Evolutionary conservation across 2,113 vertebrate species (phyloP).

Genomic region (Oenanthe melanoleuca): DNA sequence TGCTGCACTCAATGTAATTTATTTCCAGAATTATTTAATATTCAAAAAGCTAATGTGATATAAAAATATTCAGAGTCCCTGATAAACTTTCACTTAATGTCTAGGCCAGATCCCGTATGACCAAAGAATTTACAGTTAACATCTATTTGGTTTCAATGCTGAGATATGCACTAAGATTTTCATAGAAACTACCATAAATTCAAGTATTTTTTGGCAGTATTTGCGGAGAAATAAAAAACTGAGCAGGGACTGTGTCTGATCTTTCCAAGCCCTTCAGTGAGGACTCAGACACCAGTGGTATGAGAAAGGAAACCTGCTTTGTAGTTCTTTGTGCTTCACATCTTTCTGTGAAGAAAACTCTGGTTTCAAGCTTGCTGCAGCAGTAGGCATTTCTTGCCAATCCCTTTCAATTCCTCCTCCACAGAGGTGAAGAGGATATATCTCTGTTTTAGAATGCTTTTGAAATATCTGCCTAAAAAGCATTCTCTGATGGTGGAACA

Average conservation of each 20-base stretch:
- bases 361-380: background rate
- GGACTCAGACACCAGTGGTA: background rate
- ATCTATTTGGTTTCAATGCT: background rate
- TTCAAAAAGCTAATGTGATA: background rate
- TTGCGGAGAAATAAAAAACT: background rate
- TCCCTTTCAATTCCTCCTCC: background rate
- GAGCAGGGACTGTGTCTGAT: background rate
- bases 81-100: background rate
- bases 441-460: background rate
- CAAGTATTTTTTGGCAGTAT: background rate
- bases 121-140: background rate
- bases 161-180: background rate
- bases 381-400: background rate
- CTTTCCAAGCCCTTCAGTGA: accelerated
- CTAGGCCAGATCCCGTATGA: background rate
- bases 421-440: background rate
- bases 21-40: background rate
- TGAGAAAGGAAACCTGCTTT: background rate
- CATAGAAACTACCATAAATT: background rate
- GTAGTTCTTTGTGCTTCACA: background rate
- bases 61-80: background rate
- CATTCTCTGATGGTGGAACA: background rate
- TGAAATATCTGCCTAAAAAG: background rate
- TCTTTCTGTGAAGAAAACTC: background rate
- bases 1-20: background rate